Evolutionary conservation across 2,888 invertebrate genomes (phyloP), one percentile per base, ranked within the genome.

Genomic region (Lasioglossum vierecki): DNA sequence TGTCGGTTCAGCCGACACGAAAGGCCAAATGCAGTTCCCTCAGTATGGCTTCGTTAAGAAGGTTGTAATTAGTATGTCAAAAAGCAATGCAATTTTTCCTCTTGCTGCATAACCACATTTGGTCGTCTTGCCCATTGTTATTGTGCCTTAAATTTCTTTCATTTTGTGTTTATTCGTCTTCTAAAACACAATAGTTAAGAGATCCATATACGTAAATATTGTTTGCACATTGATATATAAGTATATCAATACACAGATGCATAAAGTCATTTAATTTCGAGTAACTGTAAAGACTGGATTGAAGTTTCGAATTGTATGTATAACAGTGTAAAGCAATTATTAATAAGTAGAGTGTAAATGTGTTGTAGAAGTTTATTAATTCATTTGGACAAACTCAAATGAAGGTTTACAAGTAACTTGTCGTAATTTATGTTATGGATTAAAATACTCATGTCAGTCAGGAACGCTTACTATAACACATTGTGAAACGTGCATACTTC

Each of bases 1-100:
- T 98, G 95, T 98, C 98, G 83, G 98, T 98, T 94, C 98, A 98
- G 95, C 98, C 98, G 88, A 97, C 97, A 92, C 96, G 98, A 94
- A 98, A 98, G 96, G 96, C 97, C 92, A 97, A 96, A 95, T 96
- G 97, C 91, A 96, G 96, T 91, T 96, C 96, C 83, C 95, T 97
- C 90, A 96, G 96, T 91, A 96, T 96, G 92, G 97, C 97, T 90
- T 96, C 96, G 90, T 95, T 97, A 92, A 96, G 97, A 91, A 96
- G 97, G 95, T 97, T 97, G 96, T 97, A 97, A 86, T 87, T 88
- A 89, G 71, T 90, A 81, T 88, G 76, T 81, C 80, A 87, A 80
- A 57, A 88, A 79, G 57, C 84, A 79, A 80, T 87, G 83, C 80
- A 81, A 86, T 85, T 73, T 82, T 83, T 79, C 73, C 53, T 79